phyloP scores from a whole-genome alignment of 2,888 invertebrate species.

The Cinara cedri region DNA sequence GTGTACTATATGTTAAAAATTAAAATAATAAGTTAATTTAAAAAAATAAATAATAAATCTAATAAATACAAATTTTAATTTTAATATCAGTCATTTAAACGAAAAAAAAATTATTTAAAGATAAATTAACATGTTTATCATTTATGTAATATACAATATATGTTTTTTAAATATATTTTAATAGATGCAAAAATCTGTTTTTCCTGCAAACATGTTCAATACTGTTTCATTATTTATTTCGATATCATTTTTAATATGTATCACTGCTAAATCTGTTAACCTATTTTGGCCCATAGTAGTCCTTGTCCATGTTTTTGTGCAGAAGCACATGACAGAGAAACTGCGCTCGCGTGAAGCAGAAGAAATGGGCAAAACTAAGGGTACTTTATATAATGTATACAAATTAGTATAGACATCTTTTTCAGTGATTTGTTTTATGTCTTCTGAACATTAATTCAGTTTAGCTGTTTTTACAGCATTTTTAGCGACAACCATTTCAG shows the following conservation, averaged over 20 bases:
- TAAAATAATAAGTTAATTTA: slow-evolving; percentile 1
- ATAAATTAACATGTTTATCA: too few relatives aligned
- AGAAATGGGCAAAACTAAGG: background rate
- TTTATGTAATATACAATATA: too few relatives aligned
- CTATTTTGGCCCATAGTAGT: background rate
- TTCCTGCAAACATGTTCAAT: background rate
- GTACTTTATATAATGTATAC: background rate
- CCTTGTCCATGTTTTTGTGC: too few relatives aligned
- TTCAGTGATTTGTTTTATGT: background rate
- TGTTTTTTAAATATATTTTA: too few relatives aligned
- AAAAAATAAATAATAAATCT: slow-evolving; percentile 5
- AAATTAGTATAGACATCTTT: background rate
- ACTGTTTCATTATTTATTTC: slow-evolving; percentile 10
- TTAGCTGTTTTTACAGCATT: too few relatives aligned
- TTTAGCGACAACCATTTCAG: too few relatives aligned
- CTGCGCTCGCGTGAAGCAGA: too few relatives aligned
- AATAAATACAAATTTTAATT: too few relatives aligned
- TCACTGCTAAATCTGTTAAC: background rate
- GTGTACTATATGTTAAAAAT: slow-evolving; percentile 3
- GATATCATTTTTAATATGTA: background rate
- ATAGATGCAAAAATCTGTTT: background rate
- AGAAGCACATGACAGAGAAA: too few relatives aligned
- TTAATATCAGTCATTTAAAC: background rate
- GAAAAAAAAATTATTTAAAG: background rate
- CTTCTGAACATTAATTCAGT: background rate